Evolutionary conservation across 2,888 invertebrate species (phyloP), one percentile per base, ranked within the genome.

Genomic region (Beris morrisii): DNA sequence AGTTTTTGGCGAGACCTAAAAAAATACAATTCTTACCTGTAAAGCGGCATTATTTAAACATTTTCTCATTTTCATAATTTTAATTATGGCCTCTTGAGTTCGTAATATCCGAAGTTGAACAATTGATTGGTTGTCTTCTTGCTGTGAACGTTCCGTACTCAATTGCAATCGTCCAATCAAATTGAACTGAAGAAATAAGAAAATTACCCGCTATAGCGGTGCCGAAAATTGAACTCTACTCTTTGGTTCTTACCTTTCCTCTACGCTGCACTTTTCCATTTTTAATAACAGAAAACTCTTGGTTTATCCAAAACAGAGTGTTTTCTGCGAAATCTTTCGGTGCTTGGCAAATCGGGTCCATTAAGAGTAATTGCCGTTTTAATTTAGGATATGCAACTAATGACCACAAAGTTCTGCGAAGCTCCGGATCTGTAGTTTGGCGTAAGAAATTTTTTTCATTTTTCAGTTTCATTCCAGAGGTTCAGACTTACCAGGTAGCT

Each of bases 41-140:
- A 99, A 83, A 72, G 96, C 93, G 59, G 93, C 95, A 81, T 97
- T 97, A 56, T 92, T 91, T 70, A 97, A 92, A 69, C 89, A 87
- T 80, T 98, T 98, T 69, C 99, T 86, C 94, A 96, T 98, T 83
- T 99, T 99, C 82, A 99, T 85, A 70, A 99, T 97, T 83, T 99
- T 99, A 72, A 99, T 97, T 71, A 99, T 96, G 31, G 98, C 99
- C 83, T 99, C 99, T 86, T 98, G 87, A 13, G 89, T 88, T 75
- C 99, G 86, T 72, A 97, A 84, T 79, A 97, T 97, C 77, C 99
- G 86, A 64, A 99, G 85, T 79, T 97, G 97, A 70, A 98, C 95
- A 77, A 99, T 99, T 66, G 97, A 97, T 82, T 98, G 97, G 82
- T 97, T 97, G 80, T 99, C 98, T 82, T 98, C 97, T 78, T 97